phyloP scores from a whole-genome alignment of 2,113 vertebrate species.

The Seriola rivoliana region DNA sequence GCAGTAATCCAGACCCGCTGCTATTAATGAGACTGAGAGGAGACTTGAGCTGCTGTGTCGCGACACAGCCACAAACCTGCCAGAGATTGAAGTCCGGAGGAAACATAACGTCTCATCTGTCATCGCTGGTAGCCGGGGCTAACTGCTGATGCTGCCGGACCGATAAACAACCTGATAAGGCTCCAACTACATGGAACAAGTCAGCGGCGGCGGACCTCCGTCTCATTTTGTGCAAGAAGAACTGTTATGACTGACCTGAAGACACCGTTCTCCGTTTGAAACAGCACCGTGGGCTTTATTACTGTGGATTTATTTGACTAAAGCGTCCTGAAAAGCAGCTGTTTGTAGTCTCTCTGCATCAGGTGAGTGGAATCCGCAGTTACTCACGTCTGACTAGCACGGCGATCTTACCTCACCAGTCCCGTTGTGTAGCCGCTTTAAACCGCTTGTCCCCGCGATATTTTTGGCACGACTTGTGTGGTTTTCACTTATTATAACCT shows the following conservation, averaged over 20 bases:
- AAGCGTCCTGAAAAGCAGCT: neutral
- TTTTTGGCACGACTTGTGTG: constrained; percentile 26
- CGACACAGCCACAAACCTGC: constrained; percentile 29
- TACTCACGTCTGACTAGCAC: constrained; percentile 6
- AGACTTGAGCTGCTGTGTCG: constrained; percentile 21
- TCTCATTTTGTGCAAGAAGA: constrained; percentile 22
- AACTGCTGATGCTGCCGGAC: constrained; percentile 25
- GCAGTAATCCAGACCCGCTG: constrained; percentile 38
- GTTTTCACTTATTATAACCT: constrained; percentile 20
- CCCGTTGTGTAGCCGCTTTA: neutral
- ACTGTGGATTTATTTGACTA: neutral
- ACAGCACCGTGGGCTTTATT: neutral
- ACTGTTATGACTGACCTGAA: constrained; percentile 21
- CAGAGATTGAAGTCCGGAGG: constrained; percentile 26
- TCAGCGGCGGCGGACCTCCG: constrained; percentile 9
- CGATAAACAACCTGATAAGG: constrained; percentile 8
- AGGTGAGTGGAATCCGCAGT: constrained; percentile 63
- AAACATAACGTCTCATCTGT: constrained; percentile 1
- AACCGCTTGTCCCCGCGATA: neutral
- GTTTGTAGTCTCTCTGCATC: constrained; percentile 51
- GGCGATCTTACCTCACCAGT: constrained; percentile 1
- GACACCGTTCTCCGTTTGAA: neutral
- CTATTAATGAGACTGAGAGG: constrained; percentile 27
- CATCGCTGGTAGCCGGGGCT: constrained; percentile 10
- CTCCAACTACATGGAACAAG: constrained; percentile 32